phyloP scores from a whole-genome alignment of 2,888 invertebrate genomes.

The Malachius bipustulatus region DNA sequence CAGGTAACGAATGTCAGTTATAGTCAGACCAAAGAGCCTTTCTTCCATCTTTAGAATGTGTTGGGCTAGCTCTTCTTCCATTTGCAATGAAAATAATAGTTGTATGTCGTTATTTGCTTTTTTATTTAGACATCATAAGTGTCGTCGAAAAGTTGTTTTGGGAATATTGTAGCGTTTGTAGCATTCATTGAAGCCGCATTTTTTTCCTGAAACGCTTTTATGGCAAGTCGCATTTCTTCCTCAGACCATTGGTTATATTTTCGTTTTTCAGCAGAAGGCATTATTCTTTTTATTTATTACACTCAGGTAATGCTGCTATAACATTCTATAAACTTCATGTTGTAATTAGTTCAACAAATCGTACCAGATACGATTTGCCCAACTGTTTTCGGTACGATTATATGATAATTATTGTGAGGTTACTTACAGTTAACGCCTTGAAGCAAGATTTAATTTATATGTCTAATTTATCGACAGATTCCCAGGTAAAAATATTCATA shows the following conservation, averaged over 20 bases:
- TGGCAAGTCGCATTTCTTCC: slow-evolving; percentile 14
- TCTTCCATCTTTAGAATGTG: slow-evolving; percentile 16
- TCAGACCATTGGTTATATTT: slow-evolving; percentile 13
- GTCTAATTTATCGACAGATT: too few species aligned
- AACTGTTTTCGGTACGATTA: slow-evolving; percentile 2
- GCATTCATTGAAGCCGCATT: slow-evolving; percentile 13
- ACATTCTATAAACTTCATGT: too few species aligned
- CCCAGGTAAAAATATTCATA: too few species aligned
- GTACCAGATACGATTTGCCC: slow-evolving; percentile 11
- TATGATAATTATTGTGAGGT: too few species aligned
- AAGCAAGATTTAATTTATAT: too few species aligned
- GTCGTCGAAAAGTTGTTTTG: slow-evolving; percentile 16
- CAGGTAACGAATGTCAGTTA: slow-evolving; percentile 12
- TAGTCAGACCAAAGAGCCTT: slow-evolving; percentile 14
- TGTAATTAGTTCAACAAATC: slow-evolving; percentile 7
- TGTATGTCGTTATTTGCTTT: slow-evolving; percentile 15
- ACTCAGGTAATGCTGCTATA: too few species aligned
- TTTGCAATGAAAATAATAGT: slow-evolving; percentile 13
- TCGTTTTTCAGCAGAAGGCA: slow-evolving; percentile 5
- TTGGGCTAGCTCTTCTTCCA: slow-evolving; percentile 15
- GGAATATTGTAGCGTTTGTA: slow-evolving; percentile 15
- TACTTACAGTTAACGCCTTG: too few species aligned
- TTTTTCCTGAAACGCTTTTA: slow-evolving; percentile 13
- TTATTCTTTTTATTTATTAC: too few species aligned
- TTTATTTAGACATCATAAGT: slow-evolving; percentile 15